Evolutionary conservation across 64 coral and sea anemone genomes (phyloP).

Genomic region (Montipora efflorescens): DNA sequence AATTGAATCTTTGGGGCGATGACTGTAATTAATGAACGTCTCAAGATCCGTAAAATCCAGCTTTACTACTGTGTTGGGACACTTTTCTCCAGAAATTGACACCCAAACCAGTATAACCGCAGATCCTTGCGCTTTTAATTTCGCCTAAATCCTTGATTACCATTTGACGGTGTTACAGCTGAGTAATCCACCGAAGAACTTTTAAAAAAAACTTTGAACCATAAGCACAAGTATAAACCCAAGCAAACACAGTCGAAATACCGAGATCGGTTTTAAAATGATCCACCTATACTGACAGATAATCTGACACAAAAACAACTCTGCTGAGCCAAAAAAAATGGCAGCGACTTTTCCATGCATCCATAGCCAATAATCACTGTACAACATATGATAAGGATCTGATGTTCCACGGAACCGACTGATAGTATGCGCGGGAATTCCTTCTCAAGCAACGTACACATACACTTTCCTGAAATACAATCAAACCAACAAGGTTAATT

Average conservation of each 20-base stretch:
- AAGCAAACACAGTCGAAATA: not conserved
- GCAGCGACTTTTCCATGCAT: not conserved
- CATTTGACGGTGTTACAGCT: not conserved
- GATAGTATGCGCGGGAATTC: not conserved
- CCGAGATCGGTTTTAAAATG: not conserved
- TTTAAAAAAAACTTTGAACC: not conserved
- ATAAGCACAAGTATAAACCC: not conserved
- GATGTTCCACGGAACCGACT: not conserved
- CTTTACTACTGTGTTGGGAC: not conserved
- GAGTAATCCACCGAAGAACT: not conserved
- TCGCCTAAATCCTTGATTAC: not conserved
- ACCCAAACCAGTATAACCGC: not conserved
- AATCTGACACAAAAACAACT: not conserved
- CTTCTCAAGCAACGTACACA: constrained; percentile 79
- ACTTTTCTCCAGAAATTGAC: not conserved
- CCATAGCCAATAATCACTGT: not conserved
- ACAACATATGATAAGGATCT: not conserved
- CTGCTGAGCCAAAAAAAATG: not conserved
- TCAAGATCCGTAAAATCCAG: not conserved
- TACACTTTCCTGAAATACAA: constrained; percentile 76
- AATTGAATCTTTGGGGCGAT: not conserved
- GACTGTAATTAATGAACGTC: not conserved
- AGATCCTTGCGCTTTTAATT: not conserved
- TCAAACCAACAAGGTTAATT: not conserved
- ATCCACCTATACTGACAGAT: not conserved